Conservation (phyloP, 2,888 invertebrate species). For the Tetranychus piercei region DNA sequence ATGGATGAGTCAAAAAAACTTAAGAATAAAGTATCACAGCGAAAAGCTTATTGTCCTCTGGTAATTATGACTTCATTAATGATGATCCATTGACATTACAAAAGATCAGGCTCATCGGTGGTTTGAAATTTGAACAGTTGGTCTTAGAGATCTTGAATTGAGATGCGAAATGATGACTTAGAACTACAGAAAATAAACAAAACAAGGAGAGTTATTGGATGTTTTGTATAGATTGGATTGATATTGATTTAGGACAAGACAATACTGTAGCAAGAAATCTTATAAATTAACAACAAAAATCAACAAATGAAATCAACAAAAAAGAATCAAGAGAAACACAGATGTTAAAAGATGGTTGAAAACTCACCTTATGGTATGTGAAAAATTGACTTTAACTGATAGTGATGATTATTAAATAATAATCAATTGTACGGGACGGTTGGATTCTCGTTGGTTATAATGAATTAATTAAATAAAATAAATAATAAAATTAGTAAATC, state of each 20-base stretch:
- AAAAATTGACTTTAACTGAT: too few relatives aligned
- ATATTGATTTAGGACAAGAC: neutral
- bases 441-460: too few relatives aligned
- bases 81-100: neutral
- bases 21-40: neutral
- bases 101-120: neutral
- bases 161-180: neutral
- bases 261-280: neutral
- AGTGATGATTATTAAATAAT: too few relatives aligned
- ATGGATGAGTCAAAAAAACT: neutral
- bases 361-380: too few relatives aligned
- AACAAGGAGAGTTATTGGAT: neutral
- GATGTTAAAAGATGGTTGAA: too few relatives aligned
- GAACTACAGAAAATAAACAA: neutral
- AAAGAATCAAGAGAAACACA: too few relatives aligned
- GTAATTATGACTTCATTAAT: neutral
- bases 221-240: neutral
- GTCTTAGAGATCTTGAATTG: too few relatives aligned
- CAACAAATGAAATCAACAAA: too few relatives aligned
- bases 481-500: too few relatives aligned
- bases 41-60: neutral
- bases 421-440: too few relatives aligned
- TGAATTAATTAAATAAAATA: too few relatives aligned
- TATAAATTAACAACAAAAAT: too few relatives aligned
- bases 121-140: neutral